phyloP scores from a whole-genome alignment of 2,888 invertebrate species.

The Rutpela maculata region DNA sequence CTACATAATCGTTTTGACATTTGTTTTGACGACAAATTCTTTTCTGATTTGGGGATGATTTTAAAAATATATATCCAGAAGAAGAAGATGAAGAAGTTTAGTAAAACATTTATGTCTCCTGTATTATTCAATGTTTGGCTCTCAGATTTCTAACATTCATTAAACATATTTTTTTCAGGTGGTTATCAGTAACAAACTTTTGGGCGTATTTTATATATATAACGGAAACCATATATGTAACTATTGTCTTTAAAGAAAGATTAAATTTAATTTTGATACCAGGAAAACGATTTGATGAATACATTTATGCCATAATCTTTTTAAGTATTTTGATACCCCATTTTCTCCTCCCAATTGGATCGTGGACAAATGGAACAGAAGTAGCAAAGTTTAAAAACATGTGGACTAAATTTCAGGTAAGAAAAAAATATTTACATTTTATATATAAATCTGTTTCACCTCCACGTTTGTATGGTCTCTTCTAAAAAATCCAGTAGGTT shows the following conservation, averaged over 20 bases:
- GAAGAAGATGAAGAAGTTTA: too few species aligned
- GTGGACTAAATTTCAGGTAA: conserved; percentile 86
- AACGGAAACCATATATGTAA: conserved; percentile 77
- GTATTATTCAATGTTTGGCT: too few species aligned
- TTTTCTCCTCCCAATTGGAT: conserved; percentile 81
- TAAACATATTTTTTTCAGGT: conserved; percentile 69
- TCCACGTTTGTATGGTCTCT: too few species aligned
- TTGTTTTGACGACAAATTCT: too few species aligned
- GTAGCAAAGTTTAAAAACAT: conserved; percentile 86
- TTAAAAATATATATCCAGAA: too few species aligned
- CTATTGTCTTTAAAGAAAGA: conserved; percentile 70
- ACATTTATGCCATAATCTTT: conserved; percentile 85
- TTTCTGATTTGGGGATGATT: too few species aligned
- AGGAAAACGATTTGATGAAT: conserved; percentile 84
- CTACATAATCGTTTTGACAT: too few species aligned
- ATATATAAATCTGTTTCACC: too few species aligned
- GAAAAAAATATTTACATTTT: neutral
- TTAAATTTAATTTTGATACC: conserved; percentile 68
- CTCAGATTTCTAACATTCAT: too few species aligned
- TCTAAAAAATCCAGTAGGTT: too few species aligned
- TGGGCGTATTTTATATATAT: conserved; percentile 82
- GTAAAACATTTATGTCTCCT: too few species aligned
- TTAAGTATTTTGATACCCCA: conserved; percentile 83
- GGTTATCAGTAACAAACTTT: conserved; percentile 81
- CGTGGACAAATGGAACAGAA: conserved; percentile 83